Evolutionary conservation across 2,797 vertebrate genomes (phyloP).

Genomic region (Lagocephalus sceleratus): DNA sequence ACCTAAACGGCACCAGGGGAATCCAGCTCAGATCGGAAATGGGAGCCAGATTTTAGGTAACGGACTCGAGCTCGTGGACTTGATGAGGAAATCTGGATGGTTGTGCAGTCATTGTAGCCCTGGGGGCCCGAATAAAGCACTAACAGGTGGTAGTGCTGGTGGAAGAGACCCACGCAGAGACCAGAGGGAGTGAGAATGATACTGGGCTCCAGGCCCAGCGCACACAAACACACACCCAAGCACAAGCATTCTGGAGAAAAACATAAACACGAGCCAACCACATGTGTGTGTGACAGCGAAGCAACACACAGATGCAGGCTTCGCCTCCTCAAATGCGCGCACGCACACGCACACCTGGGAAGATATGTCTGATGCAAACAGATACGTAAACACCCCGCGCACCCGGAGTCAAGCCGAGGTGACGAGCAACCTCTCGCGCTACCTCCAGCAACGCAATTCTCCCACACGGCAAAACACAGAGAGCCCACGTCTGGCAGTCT

Average conservation of each 20-base stretch:
- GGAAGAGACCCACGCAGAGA: slow-evolving; percentile 75
- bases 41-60: slow-evolving; percentile 65
- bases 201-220: slow-evolving; percentile 60
- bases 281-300: slow-evolving; percentile 45
- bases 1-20: slow-evolving; percentile 41
- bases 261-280: slow-evolving; percentile 34
- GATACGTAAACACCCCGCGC: slow-evolving; percentile 4
- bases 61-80: slow-evolving; percentile 57
- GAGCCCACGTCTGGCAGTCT: slow-evolving; percentile 69
- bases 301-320: slow-evolving; percentile 12
- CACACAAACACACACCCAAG: slow-evolving; percentile 45
- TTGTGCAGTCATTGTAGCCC: slow-evolving; percentile 63
- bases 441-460: slow-evolving; percentile 63
- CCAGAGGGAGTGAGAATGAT: slow-evolving; percentile 66
- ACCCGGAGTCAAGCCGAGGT: slow-evolving; percentile 17
- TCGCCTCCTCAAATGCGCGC: background rate
- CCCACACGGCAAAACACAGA: slow-evolving; percentile 70
- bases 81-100: slow-evolving; percentile 72
- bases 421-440: slow-evolving; percentile 35
- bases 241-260: slow-evolving; percentile 31
- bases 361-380: background rate
- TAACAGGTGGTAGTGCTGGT: slow-evolving; percentile 70
- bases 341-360: slow-evolving; percentile 1
- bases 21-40: slow-evolving; percentile 64
- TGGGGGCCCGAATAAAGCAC: slow-evolving; percentile 68